These are phyloP conservation scores for Australoheros facetus DNA, from an alignment of 2,797 vertebrate species.

Conservation along the genomic window DNA sequence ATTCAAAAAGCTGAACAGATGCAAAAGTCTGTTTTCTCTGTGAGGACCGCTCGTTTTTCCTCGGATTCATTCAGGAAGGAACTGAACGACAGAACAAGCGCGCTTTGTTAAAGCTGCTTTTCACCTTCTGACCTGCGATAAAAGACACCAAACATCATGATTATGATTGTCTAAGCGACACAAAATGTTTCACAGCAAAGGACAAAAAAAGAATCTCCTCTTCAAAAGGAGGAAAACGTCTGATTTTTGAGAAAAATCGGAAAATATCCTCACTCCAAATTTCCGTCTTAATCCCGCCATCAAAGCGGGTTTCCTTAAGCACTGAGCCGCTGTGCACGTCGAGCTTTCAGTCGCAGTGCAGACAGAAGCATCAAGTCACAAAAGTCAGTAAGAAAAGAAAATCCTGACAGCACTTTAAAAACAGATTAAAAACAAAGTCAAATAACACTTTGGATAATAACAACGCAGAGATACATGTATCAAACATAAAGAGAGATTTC, in stretches of 20 bases:
- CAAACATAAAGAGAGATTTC: conserved; percentile 63
- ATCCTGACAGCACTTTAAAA: conserved; percentile 15
- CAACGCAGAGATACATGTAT: conserved; percentile 55
- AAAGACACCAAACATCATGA: neutral
- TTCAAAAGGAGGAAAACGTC: conserved; percentile 10
- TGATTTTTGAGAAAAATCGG: neutral
- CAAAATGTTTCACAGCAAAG: conserved; percentile 42
- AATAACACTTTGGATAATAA: conserved; percentile 73
- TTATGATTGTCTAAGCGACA: conserved; percentile 60
- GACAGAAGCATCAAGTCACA: conserved; percentile 31
- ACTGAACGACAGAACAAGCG: neutral
- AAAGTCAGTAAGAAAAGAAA: conserved; percentile 5
- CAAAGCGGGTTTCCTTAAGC: neutral
- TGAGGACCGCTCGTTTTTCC: neutral
- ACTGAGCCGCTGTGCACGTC: neutral
- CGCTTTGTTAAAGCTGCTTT: neutral
- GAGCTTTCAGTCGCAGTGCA: conserved; percentile 42
- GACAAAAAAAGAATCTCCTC: neutral
- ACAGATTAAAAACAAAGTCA: conserved; percentile 16
- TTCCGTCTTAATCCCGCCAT: neutral
- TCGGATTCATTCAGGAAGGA: conserved; percentile 20
- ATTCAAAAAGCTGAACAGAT: conserved; percentile 16
- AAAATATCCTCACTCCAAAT: neutral
- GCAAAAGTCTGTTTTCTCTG: neutral
- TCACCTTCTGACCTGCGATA: neutral